phyloP scores from a whole-genome alignment of 2,113 vertebrate species.

The Addax nasomaculatus region DNA sequence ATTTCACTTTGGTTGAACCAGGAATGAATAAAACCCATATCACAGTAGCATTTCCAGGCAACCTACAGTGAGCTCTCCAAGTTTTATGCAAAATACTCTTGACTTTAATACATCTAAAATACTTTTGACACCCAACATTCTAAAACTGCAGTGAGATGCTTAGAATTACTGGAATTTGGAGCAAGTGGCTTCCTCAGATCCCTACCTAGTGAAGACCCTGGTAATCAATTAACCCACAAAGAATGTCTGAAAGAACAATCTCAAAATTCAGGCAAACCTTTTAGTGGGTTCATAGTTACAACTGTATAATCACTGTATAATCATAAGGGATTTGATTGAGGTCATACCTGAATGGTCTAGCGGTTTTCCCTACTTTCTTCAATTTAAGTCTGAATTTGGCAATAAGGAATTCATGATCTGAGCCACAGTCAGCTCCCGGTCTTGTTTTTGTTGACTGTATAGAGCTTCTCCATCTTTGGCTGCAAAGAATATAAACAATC shows the following conservation, averaged over 20 bases:
- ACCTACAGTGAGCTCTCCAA: background rate
- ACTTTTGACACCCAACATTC: background rate
- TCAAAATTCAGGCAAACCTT: background rate
- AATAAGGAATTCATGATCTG: no score
- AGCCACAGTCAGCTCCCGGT: no score
- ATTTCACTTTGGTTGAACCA: background rate
- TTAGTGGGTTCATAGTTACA: background rate
- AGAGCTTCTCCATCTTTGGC: no score
- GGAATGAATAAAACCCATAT: background rate
- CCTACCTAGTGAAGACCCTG: background rate
- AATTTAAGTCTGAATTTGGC: no score
- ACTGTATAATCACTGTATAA: background rate
- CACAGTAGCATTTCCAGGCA: background rate
- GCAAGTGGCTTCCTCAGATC: background rate
- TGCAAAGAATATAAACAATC: no score
- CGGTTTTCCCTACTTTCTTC: no score
- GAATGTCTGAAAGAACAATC: background rate
- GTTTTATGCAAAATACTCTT: constrained; percentile 4
- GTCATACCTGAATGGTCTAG: no score
- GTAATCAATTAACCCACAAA: background rate
- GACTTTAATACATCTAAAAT: background rate
- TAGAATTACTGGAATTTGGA: background rate
- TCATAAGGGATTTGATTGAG: no score
- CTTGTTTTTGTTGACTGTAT: no score
- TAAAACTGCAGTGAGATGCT: background rate